phyloP scores from a whole-genome alignment of 2,797 vertebrate species.

The Denticeps clupeoides region DNA sequence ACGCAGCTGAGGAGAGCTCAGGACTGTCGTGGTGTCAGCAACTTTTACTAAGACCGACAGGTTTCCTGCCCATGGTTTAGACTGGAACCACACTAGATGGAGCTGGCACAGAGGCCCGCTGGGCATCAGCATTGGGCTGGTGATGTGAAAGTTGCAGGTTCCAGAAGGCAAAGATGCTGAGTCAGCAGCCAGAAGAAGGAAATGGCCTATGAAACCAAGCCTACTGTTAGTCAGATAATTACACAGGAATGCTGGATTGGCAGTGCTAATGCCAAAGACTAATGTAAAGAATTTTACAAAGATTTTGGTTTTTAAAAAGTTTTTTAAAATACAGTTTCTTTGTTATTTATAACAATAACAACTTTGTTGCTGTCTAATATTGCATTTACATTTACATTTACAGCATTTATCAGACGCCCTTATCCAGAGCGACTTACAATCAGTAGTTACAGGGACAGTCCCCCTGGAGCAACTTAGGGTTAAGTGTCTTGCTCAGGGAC shows the following conservation, averaged over 20 bases:
- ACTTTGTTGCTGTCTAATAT: too few species aligned
- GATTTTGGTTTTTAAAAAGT: too few species aligned
- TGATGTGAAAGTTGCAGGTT: slow-evolving; percentile 62
- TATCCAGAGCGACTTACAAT: too few species aligned
- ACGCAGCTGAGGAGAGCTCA: slow-evolving; percentile 41
- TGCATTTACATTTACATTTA: too few species aligned
- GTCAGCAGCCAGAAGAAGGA: slow-evolving; percentile 59
- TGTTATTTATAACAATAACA: too few species aligned
- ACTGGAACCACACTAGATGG: slow-evolving; percentile 58
- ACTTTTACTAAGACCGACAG: slow-evolving; percentile 56
- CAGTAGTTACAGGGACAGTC: too few species aligned
- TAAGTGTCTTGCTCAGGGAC: too few species aligned
- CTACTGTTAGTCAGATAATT: background rate
- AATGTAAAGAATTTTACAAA: background rate
- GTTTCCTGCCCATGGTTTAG: slow-evolving; percentile 47
- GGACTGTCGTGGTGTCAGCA: slow-evolving; percentile 39
- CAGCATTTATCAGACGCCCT: too few species aligned
- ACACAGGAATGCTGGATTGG: background rate
- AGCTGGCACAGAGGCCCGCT: slow-evolving; percentile 58
- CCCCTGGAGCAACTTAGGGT: too few species aligned
- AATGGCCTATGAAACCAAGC: slow-evolving; percentile 50
- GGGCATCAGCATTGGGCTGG: slow-evolving; percentile 61
- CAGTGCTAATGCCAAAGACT: background rate
- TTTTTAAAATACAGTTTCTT: too few species aligned
- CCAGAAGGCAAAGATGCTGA: slow-evolving; percentile 35